Percentiles rank a stretch among this genome's conserved stretches.
These are phyloP conservation scores for Karalla daura DNA, from an alignment of 2,797 vertebrate species.

Conservation along the genomic window DNA sequence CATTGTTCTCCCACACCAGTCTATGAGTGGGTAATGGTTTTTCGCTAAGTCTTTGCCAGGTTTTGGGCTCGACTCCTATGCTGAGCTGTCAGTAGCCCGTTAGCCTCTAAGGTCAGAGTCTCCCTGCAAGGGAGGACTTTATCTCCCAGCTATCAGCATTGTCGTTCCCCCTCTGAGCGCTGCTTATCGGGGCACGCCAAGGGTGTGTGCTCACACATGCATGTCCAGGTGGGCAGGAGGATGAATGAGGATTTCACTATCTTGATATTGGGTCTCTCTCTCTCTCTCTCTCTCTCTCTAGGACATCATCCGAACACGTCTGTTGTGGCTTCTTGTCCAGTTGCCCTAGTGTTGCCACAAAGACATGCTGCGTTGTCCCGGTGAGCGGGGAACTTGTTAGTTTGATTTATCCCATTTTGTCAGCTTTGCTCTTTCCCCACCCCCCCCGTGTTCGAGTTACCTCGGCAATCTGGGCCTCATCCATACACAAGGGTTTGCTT, in stretches of 20 bases:
- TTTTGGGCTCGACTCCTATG: slow-evolving; percentile 13
- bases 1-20: not conserved
- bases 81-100: slow-evolving; percentile 62
- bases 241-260: slow-evolving; percentile 34
- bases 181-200: slow-evolving; percentile 64
- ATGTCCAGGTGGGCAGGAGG: not conserved
- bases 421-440: slow-evolving; percentile 31
- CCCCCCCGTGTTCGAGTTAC: slow-evolving; percentile 8
- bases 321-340: not conserved
- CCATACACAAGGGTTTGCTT: not conserved
- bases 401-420: slow-evolving; percentile 43
- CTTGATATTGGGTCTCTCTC: slow-evolving; percentile 7
- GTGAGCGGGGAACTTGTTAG: slow-evolving; percentile 9
- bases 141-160: slow-evolving; percentile 71
- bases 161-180: slow-evolving; percentile 26
- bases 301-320: not conserved
- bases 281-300: slow-evolving; percentile 13
- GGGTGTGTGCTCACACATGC: slow-evolving; percentile 22
- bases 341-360: slow-evolving; percentile 47
- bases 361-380: slow-evolving; percentile 19
- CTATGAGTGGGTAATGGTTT: not conserved
- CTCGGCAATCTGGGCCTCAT: not conserved
- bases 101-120: slow-evolving; percentile 73
- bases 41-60: not conserved
- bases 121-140: slow-evolving; percentile 73